Evolutionary conservation across 92 coral and sea anemone species (phyloP).

Genomic region (Epizoanthus fatuus): DNA sequence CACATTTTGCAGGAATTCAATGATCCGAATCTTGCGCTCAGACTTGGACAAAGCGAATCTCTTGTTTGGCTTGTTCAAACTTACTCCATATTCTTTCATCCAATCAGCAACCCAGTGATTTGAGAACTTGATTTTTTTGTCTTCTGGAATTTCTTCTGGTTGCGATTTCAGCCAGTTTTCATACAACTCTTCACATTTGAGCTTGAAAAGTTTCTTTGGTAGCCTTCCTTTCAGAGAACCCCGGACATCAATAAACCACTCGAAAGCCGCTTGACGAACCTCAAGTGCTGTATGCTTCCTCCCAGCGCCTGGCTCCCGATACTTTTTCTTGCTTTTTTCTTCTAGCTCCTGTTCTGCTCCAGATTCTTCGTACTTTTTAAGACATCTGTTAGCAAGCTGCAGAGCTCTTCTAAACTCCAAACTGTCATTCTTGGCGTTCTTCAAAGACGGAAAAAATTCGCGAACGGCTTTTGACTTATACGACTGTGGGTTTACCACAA

Average conservation of each 20-base stretch:
- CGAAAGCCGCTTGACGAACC: constrained; percentile 42
- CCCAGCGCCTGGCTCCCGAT: constrained; percentile 30
- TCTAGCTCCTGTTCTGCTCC: constrained; percentile 18
- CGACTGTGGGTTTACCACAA: neutral
- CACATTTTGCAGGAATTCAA: constrained; percentile 45
- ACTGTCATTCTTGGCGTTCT: neutral
- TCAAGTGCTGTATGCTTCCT: constrained; percentile 26
- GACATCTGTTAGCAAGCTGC: neutral
- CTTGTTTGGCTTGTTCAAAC: constrained; percentile 41
- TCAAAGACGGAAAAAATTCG: neutral
- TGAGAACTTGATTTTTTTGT: constrained; percentile 44
- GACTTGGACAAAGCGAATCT: constrained; percentile 40
- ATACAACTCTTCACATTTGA: constrained; percentile 51
- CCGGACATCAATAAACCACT: constrained; percentile 48
- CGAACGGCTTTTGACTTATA: constrained; percentile 31
- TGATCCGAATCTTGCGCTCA: constrained; percentile 29
- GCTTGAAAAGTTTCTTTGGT: constrained; percentile 52
- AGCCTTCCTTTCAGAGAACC: constrained; percentile 54
- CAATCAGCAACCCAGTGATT: constrained; percentile 49
- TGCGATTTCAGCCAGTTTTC: constrained; percentile 38
- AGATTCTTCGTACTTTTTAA: neutral
- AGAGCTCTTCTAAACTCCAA: neutral
- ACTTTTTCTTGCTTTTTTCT: constrained; percentile 29
- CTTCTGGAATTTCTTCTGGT: constrained; percentile 54
- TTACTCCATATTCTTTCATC: constrained; percentile 51